These are phyloP conservation scores for Drosophila subobscura DNA, from an alignment of 1,140 invertebrate genomes.

Conservation along the genomic window DNA sequence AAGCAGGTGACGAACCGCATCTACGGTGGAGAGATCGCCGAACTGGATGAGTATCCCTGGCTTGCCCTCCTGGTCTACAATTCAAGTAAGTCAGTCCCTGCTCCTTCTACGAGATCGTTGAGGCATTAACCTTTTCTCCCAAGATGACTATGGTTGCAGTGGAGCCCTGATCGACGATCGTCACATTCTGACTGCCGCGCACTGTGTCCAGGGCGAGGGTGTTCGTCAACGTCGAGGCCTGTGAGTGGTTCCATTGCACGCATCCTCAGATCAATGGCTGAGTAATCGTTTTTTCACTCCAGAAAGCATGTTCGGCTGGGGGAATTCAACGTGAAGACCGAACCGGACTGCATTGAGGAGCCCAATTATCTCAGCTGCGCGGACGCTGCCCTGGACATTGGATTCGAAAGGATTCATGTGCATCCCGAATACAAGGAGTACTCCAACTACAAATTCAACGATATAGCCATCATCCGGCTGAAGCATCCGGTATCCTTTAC, in stretches of 20 bases:
- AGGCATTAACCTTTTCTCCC: not conserved
- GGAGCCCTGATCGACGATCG: constrained; percentile 86
- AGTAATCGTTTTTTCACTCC: not conserved
- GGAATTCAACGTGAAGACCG: constrained; percentile 86
- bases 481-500: constrained; percentile 90
- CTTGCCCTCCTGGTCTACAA: constrained; percentile 88
- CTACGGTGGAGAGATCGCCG: constrained; percentile 84
- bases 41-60: constrained; percentile 87
- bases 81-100: constrained; percentile 64
- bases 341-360: constrained; percentile 85
- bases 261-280: not conserved
- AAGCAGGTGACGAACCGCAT: constrained; percentile 82
- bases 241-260: constrained; percentile 44
- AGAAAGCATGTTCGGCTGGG: constrained; percentile 86
- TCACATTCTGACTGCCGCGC: constrained; percentile 91
- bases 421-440: constrained; percentile 83
- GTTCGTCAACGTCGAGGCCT: constrained; percentile 69
- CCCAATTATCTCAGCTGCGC: constrained; percentile 77
- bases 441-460: constrained; percentile 84
- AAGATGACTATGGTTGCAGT: constrained; percentile 84
- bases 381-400: constrained; percentile 79
- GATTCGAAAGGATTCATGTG: constrained; percentile 74
- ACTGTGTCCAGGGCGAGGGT: constrained; percentile 89
- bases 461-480: constrained; percentile 91
- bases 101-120: not conserved